These are phyloP conservation scores for Onychostruthus taczanowskii DNA, from an alignment of 2,113 vertebrate genomes.

Conservation along the genomic window DNA sequence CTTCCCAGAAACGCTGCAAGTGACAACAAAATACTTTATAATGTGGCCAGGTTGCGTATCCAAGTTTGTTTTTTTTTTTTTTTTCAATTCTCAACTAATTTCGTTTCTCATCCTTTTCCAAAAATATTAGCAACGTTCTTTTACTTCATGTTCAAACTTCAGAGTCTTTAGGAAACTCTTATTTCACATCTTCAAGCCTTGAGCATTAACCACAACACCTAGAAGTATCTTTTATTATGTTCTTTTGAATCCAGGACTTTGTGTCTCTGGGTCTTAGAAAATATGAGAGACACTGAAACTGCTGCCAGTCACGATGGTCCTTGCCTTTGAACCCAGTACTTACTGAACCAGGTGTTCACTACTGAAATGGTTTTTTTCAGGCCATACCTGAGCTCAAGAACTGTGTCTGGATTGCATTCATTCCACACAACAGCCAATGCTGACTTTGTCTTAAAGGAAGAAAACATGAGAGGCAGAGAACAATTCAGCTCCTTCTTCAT, in stretches of 20 bases:
- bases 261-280: background rate
- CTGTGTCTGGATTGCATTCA: background rate
- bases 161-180: background rate
- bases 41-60: background rate
- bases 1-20: background rate
- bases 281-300: background rate
- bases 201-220: background rate
- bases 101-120: background rate
- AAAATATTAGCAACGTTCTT: background rate
- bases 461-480: background rate
- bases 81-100: background rate
- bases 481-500: background rate
- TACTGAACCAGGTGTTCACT: background rate
- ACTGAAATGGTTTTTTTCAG: background rate
- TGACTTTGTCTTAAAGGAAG: background rate
- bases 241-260: background rate
- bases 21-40: background rate
- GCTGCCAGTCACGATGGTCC: background rate
- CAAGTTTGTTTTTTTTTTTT: background rate
- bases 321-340: background rate
- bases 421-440: background rate
- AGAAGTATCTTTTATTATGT: background rate
- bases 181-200: background rate
- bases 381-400: background rate
- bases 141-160: background rate